Percentiles rank a stretch among this genome's conserved stretches.
Conservation (phyloP, 2,113 vertebrate species). For the Lota lota region DNA sequence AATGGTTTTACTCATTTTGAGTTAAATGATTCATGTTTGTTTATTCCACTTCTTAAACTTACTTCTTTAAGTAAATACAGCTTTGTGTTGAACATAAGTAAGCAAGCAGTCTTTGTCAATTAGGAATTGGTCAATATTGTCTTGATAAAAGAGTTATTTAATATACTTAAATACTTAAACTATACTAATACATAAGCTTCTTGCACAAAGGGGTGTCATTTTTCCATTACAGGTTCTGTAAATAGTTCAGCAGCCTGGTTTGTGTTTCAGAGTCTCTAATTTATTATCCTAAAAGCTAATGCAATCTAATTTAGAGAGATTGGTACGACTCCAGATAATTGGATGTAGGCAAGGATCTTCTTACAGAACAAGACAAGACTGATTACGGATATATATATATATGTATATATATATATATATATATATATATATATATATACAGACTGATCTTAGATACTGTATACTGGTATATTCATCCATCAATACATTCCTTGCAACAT, state of each 20-base stretch:
- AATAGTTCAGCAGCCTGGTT: neutral
- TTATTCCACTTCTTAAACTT: too few species aligned
- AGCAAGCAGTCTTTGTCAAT: too few species aligned
- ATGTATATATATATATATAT: neutral
- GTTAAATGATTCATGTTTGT: too few species aligned
- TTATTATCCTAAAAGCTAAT: neutral
- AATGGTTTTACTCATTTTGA: too few species aligned
- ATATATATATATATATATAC: neutral
- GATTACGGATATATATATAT: constrained; percentile 21
- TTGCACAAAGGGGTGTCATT: neutral
- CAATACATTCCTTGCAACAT: neutral
- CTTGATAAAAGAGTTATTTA: too few species aligned
- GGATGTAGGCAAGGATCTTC: constrained; percentile 13
- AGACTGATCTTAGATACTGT: neutral
- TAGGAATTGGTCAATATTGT: too few species aligned
- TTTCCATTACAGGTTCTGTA: neutral
- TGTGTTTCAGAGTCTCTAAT: neutral
- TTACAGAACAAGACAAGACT: constrained; percentile 24
- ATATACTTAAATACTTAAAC: too few species aligned
- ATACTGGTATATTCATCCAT: neutral
- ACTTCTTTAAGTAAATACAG: too few species aligned
- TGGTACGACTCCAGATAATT: constrained; percentile 47
- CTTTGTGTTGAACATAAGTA: too few species aligned
- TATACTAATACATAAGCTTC: neutral
- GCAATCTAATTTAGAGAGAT: constrained; percentile 49